Evolutionary conservation across 1,140 invertebrate species (phyloP), one percentile per base, ranked within the genome.

Genomic region (Zaprionus africanus): DNA sequence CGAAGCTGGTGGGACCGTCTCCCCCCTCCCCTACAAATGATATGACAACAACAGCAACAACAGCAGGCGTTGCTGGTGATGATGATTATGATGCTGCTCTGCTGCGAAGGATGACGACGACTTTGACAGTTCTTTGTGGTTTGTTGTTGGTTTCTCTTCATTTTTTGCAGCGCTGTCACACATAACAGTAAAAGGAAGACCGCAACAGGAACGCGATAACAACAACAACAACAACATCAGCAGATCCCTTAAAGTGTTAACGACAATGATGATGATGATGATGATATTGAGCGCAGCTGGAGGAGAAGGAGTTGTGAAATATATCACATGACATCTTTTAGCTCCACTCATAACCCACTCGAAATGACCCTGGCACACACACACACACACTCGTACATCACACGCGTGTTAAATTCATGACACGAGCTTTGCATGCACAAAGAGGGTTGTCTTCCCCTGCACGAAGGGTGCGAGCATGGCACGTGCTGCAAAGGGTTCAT

Each of bases 61-160:
- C 31, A 59, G 57, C 26, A 70, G 75, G n/a, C 58, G 56, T 24
- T 67, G 72, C 13, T 76, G 70, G 58, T 71, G 67, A 46, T 66
- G 75, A 64, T 76, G 68, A 70, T 68, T 46, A 60, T 65, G 65
- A 53, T 46, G 76, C 54, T 71, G 62, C 15, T 59, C 12, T 13
- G 34, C 34, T 36, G 36, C 41, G n/a, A 54, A 61, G 57, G 53
- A 78, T 46, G 53, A 83, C 74, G 66, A 88, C 78, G 72, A 90
- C 72, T 88, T 90, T 88, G 84, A 90, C 84, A 88, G 81, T 90
- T 88, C 84, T 88, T 88, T 88, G 84, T 88, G 84, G 84, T 51
- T 22, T 49, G 46, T 51, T 51, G 9, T 51, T 51, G 19, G 6
- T 17, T 17, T 17, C 11, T 17, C 5, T 17, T 46, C 15, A 19